These are phyloP conservation scores for Pyralis farinalis DNA, from an alignment of 2,888 invertebrate species.

Conservation along the genomic window DNA sequence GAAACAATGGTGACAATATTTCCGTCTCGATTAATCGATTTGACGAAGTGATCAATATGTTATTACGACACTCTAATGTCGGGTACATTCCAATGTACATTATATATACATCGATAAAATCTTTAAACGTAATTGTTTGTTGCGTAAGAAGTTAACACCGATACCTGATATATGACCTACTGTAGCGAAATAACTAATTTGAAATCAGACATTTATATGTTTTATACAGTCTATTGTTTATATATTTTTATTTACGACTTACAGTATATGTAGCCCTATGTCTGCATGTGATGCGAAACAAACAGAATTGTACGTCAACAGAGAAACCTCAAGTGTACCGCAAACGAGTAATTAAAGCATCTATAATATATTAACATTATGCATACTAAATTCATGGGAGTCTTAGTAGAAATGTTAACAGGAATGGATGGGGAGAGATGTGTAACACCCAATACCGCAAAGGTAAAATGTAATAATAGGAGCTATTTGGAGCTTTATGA, in stretches of 20 bases:
- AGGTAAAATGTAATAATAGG: slow-evolving; percentile 74
- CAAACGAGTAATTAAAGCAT: slow-evolving; percentile 75
- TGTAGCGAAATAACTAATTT: too few relatives aligned
- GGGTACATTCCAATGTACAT: slow-evolving; percentile 1
- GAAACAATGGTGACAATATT: slow-evolving; percentile 38
- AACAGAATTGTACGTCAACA: slow-evolving; percentile 49
- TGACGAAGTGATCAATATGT: slow-evolving; percentile 9
- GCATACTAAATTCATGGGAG: slow-evolving; percentile 70
- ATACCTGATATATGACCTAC: too few relatives aligned
- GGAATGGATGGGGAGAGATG: slow-evolving; percentile 59
- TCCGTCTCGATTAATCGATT: slow-evolving; percentile 13
- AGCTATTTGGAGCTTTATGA: slow-evolving; percentile 76
- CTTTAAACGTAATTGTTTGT: not conserved
- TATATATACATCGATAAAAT: slow-evolving; percentile 18
- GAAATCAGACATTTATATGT: too few relatives aligned
- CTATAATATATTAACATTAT: slow-evolving; percentile 74
- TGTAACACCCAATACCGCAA: slow-evolving; percentile 75
- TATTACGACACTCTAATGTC: slow-evolving; percentile 5
- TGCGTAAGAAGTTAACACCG: too few relatives aligned
- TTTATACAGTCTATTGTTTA: too few relatives aligned
- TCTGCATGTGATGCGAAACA: slow-evolving; percentile 17
- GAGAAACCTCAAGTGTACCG: slow-evolving; percentile 56
- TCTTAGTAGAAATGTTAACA: slow-evolving; percentile 62
- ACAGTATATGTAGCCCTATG: too few relatives aligned
- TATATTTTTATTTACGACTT: too few relatives aligned